Evolutionary conservation across 1,140 invertebrate species (phyloP), one percentile per base, ranked within the genome.

Genomic region (Bombus cullumanus): DNA sequence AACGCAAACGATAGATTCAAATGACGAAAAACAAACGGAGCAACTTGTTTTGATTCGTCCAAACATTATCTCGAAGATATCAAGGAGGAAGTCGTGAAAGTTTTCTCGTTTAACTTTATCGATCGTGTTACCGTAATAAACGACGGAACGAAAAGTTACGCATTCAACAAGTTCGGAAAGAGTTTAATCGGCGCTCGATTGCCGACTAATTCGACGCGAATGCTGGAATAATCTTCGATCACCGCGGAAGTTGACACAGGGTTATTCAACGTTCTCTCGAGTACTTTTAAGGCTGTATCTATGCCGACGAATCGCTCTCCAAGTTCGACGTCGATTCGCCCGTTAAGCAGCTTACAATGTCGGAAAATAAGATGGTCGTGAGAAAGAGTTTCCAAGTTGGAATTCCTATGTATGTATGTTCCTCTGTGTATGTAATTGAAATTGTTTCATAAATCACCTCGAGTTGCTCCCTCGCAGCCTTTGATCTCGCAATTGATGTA

Each of bases 81-180:
- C 53, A 0, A 1, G 28, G 6, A 71, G 18, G 22, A 71, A 72
- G 68, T 18, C 22, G 34, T 2, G 25, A 22, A 81, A 73, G 37
- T 81, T 81, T 81, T 73, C 79, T 81, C 53, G 53, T 81, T 81
- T 41, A 72, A 81, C 69, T 81, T 73, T 62, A 73, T 81, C 69
- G 79, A 81, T 73, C 53, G 47, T 34, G 43, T 12, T 4, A 31
- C 43, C 4, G 28, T 79, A 62, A 41, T 71, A 81, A 71, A 81
- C 15, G 22, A 28, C 13, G 47, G n/a, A 73, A 73, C n/a, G 39
- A 73, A 53, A 81, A 73, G 53, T 73, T 59, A 81, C 68, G 79
- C n/a, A 62, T 81, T 81, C 79, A 81, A 81, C 79, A 81, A 81
- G 79, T 81, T 73, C 37, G 53, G 25, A 57, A 73, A 62, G 79